A percentile compares a stretch with the other conserved stretches of the same genome.
phyloP scores from a whole-genome alignment of 2,113 vertebrate species.

The Onychostoma macrolepis region DNA sequence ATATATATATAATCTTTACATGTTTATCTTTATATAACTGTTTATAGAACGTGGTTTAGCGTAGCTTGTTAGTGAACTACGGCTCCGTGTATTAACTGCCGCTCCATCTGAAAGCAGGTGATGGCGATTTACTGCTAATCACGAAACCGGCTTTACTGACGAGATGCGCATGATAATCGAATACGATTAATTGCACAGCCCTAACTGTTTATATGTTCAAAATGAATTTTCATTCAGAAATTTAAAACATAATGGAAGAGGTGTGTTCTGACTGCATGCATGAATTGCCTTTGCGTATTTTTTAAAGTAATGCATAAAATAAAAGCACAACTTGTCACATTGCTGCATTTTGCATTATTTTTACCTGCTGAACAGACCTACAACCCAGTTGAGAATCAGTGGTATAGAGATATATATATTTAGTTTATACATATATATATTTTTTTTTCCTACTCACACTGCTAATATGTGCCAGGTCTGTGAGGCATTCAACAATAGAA shows the following conservation, averaged over 20 bases:
- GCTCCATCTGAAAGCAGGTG: too few relatives aligned
- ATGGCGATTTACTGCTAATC: too few relatives aligned
- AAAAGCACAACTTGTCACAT: not conserved
- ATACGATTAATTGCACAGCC: too few relatives aligned
- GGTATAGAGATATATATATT: not conserved
- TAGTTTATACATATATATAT: too few relatives aligned
- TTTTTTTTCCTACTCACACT: not conserved
- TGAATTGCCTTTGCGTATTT: not conserved
- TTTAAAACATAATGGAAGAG: not conserved
- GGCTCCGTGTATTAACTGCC: too few relatives aligned
- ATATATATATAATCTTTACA: too few relatives aligned
- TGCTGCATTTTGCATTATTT: not conserved
- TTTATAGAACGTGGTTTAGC: too few relatives aligned
- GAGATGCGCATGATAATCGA: too few relatives aligned
- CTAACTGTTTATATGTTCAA: not conserved
- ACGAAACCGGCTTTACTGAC: too few relatives aligned
- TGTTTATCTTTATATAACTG: too few relatives aligned
- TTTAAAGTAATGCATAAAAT: not conserved
- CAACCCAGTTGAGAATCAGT: not conserved
- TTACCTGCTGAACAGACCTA: not conserved
- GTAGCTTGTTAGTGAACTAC: too few relatives aligned
- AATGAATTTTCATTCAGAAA: not conserved
- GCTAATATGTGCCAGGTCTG: not conserved
- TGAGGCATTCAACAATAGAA: slow-evolving; percentile 37
- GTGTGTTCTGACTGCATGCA: not conserved